phyloP scores from a whole-genome alignment of 2,888 invertebrate species.

The Thyatira batis region DNA sequence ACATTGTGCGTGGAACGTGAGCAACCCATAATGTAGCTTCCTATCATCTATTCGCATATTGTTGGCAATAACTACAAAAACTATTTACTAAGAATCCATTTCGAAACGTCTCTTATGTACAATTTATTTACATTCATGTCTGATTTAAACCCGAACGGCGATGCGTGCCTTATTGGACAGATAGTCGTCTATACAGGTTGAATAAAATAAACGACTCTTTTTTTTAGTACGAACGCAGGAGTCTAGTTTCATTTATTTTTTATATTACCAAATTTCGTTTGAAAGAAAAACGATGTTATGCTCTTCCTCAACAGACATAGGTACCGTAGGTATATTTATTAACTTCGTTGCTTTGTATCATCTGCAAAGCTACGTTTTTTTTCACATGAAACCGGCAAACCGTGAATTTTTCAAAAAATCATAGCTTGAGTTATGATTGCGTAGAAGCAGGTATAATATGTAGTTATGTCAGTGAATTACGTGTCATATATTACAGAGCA shows the following conservation, averaged over 20 bases:
- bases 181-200: too few relatives aligned
- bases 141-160: not conserved
- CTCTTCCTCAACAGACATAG: too few relatives aligned
- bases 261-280: too few relatives aligned
- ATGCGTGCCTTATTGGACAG: not conserved
- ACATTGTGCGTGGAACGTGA: slow-evolving; percentile 68
- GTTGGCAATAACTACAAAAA: slow-evolving; percentile 39
- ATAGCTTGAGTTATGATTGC: slow-evolving; percentile 31
- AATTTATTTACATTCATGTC: not conserved
- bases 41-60: slow-evolving; percentile 52
- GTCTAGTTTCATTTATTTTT: too few relatives aligned
- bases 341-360: not conserved
- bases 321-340: not conserved
- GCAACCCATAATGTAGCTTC: slow-evolving; percentile 52
- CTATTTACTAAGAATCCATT: slow-evolving; percentile 24
- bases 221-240: too few relatives aligned
- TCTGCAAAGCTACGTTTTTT: not conserved
- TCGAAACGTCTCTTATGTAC: not conserved
- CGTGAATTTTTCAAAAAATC: slow-evolving; percentile 31
- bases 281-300: too few relatives aligned
- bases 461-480: slow-evolving; percentile 36
- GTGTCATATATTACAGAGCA: slow-evolving; percentile 41
- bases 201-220: too few relatives aligned
- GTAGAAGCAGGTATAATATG: slow-evolving; percentile 43
- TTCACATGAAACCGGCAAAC: slow-evolving; percentile 33